Evolutionary conservation across 2,113 vertebrate species (phyloP).

Genomic region (Phrynosoma platyrhinos): DNA sequence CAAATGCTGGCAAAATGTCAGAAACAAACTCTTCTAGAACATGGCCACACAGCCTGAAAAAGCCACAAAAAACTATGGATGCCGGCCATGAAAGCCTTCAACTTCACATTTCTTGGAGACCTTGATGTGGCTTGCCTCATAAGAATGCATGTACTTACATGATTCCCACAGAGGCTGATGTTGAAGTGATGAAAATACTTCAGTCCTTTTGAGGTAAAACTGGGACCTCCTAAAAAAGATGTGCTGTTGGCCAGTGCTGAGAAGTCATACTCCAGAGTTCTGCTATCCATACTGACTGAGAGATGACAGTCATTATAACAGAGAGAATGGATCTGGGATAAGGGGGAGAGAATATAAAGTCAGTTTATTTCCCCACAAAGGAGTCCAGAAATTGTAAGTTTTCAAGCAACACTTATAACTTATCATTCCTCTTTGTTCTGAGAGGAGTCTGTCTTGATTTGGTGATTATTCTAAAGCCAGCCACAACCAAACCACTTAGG

Average conservation of each 20-base stretch:
- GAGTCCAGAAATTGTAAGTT: neutral
- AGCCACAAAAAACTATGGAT: too few relatives aligned
- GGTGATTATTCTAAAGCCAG: neutral
- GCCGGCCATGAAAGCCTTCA: too few relatives aligned
- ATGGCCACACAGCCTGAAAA: too few relatives aligned
- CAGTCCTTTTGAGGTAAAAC: constrained; percentile 92
- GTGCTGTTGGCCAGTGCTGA: constrained; percentile 76
- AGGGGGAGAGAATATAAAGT: neutral
- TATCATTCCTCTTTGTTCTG: neutral
- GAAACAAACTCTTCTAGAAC: too few relatives aligned
- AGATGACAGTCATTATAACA: constrained; percentile 90
- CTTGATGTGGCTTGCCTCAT: neutral
- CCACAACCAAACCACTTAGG: neutral
- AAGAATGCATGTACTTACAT: constrained; percentile 76
- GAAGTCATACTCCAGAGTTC: constrained; percentile 84
- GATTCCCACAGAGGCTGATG: constrained; percentile 87
- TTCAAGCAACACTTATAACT: neutral
- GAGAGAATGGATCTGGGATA: constrained; percentile 80
- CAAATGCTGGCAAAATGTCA: too few relatives aligned
- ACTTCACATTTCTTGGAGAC: neutral
- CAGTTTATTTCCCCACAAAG: neutral
- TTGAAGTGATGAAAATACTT: constrained; percentile 89
- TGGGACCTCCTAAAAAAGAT: constrained; percentile 78
- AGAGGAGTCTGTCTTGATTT: neutral
- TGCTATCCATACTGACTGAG: constrained; percentile 53